phyloP scores from a whole-genome alignment of 2,113 vertebrate species.

The Ptilonorhynchus violaceus region DNA sequence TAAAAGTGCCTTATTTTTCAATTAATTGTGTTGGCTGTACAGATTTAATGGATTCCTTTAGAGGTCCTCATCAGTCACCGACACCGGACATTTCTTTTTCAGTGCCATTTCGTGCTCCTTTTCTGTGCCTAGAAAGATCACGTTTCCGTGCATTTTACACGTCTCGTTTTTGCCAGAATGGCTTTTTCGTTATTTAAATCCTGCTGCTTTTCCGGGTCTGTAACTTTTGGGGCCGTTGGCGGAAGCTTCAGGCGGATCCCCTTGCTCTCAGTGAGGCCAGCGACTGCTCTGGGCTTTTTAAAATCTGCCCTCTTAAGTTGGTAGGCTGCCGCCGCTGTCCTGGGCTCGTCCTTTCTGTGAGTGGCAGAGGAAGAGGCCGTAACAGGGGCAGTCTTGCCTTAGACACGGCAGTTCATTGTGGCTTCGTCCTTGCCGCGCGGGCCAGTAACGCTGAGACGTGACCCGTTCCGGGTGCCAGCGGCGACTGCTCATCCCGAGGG shows the following conservation, averaged over 20 bases:
- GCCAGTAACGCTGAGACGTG: not conserved
- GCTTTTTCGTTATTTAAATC: not conserved
- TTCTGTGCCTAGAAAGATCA: not conserved
- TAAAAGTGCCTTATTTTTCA: not conserved
- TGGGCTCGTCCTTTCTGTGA: not conserved
- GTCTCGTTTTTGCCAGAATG: not conserved
- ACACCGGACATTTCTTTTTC: not conserved
- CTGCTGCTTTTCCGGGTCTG: not conserved
- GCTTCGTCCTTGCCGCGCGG: not conserved
- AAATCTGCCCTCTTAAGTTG: not conserved
- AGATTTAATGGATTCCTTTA: not conserved
- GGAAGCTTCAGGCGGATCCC: accelerated
- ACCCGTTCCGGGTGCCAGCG: not conserved
- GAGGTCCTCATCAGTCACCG: not conserved
- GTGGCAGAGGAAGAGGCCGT: not conserved
- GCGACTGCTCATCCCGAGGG: accelerated
- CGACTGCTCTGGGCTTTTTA: not conserved
- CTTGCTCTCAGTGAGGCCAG: not conserved
- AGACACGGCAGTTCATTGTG: not conserved
- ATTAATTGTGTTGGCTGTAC: not conserved
- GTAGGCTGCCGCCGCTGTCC: not conserved
- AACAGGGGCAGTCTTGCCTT: not conserved
- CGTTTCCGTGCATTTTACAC: not conserved
- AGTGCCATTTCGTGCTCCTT: not conserved
- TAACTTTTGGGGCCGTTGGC: not conserved